These are phyloP conservation scores for Perca fluviatilis DNA, from an alignment of 2,113 vertebrate genomes.

Conservation along the genomic window DNA sequence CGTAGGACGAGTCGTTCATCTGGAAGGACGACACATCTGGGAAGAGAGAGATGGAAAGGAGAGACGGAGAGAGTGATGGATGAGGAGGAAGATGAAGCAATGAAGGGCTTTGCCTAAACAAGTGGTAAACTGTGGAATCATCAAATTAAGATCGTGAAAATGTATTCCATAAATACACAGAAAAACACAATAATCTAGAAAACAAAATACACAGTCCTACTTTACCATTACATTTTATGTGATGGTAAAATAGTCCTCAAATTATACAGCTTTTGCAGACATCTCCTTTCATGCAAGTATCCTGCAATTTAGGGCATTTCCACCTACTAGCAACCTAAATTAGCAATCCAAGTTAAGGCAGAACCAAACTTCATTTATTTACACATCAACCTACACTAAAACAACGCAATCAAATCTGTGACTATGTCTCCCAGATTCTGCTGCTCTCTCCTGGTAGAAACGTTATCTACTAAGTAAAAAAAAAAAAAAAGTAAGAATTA, in stretches of 20 bases:
- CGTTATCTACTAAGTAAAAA: neutral
- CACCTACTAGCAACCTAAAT: neutral
- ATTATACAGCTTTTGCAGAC: neutral
- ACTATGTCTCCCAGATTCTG: neutral
- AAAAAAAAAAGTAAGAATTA: neutral
- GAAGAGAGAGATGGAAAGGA: neutral
- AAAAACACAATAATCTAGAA: conserved; percentile 6
- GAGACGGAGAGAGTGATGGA: too few relatives aligned
- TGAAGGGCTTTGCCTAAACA: neutral
- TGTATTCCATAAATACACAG: neutral
- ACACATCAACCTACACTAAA: neutral
- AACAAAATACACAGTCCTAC: neutral
- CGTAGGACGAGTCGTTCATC: conserved; percentile 93
- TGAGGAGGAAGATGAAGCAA: neutral
- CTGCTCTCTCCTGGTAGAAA: neutral
- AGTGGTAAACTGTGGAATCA: neutral
- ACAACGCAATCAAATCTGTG: neutral
- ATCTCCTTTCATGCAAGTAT: neutral
- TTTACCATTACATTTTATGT: neutral
- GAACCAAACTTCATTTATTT: neutral
- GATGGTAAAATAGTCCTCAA: neutral
- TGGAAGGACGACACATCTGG: conserved; percentile 91
- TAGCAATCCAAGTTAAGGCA: neutral
- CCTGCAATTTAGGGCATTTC: conserved; percentile 8
- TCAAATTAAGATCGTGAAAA: neutral